Base-by-base conservation (phyloP, 2,113 vertebrate species). In the Eretmochelys imbricata region DNA sequence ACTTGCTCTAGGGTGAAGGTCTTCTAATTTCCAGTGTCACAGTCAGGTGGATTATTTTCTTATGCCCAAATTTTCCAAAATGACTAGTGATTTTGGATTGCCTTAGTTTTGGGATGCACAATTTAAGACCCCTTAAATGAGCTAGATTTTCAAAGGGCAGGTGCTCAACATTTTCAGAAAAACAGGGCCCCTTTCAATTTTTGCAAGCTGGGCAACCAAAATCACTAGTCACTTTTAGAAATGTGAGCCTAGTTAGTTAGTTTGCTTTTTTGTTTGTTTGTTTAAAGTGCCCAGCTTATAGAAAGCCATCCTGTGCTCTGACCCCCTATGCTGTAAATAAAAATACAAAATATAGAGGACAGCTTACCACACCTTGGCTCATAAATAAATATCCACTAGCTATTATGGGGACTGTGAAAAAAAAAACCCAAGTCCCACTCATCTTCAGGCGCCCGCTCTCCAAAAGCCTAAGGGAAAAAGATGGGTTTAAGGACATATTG, bases 1-100 rank as follows among this genome's bases (percentile, higher is more conserved):
- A 87, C 69, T 93, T 93, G 50, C 78, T 94, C 80, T 89, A 49
- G 19, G 16, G 31, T 81, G 65, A 89, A 94, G 35, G 20, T 93
- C 82, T 65, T 25, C 7, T 87, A 24, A 50, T 80, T 89, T 89
- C 25, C 82, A 6, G 29, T 88, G 12, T 31, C 93, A 69, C 22
- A 46, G 7, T 35, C 62, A 65, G 17, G 17, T 69, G 31, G 62
- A n/a, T 62, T 31, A 62, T 69, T 69, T 69, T n/a, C 62, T 65
- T 84, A 88, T 27, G 31, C 85, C 51, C 2, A 0, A 88, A 54
- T 91, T 91, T 95, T 95, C 87, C 85, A 89, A 59, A 55, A 25
- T 42, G 11, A 93, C 5, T 11, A 54, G 54, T 42, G 62, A 69
- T n/a, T 69, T 69, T 4, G 62, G 35, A 13, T 8, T 69, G 16